Conservation (phyloP, 2,113 vertebrate species). For the Halcyon senegalensis region DNA sequence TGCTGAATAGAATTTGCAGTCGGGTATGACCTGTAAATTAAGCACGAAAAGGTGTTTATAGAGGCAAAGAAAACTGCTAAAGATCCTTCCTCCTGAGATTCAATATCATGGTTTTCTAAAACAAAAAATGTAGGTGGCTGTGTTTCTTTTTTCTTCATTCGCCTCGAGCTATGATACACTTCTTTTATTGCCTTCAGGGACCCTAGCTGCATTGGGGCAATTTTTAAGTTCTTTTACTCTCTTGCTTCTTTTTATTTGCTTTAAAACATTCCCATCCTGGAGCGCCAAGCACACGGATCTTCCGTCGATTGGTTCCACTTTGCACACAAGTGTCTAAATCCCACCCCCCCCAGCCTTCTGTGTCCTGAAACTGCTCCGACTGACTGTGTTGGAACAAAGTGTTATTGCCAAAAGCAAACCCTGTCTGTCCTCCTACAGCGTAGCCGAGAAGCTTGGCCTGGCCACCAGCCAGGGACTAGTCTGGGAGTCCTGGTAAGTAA, state of each 20-base stretch:
- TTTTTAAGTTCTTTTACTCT: not conserved
- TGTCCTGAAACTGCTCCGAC: not conserved
- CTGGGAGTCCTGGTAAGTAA: not conserved
- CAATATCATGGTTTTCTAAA: not conserved
- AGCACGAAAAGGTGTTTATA: not conserved
- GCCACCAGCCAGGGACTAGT: not conserved
- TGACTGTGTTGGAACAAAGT: not conserved
- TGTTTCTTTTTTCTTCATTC: not conserved
- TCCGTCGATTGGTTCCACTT: not conserved
- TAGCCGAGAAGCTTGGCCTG: not conserved
- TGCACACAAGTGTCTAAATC: not conserved
- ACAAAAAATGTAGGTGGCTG: not conserved
- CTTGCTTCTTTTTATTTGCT: not conserved
- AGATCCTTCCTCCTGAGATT: not conserved
- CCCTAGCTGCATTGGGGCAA: not conserved
- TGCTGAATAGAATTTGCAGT: not conserved
- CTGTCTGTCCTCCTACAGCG: not conserved
- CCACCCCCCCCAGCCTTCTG: not conserved
- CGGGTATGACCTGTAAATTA: not conserved
- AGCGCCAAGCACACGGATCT: not conserved
- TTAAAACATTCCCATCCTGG: not conserved
- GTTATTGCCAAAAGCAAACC: not conserved
- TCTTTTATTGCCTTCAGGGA: not conserved
- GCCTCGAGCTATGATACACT: rapidly evolving
- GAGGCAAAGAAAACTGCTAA: not conserved